Percentiles rank a stretch among this genome's conserved stretches.
These are phyloP conservation scores for Gibbula magus DNA, from an alignment of 2,888 invertebrate species.

Conservation along the genomic window DNA sequence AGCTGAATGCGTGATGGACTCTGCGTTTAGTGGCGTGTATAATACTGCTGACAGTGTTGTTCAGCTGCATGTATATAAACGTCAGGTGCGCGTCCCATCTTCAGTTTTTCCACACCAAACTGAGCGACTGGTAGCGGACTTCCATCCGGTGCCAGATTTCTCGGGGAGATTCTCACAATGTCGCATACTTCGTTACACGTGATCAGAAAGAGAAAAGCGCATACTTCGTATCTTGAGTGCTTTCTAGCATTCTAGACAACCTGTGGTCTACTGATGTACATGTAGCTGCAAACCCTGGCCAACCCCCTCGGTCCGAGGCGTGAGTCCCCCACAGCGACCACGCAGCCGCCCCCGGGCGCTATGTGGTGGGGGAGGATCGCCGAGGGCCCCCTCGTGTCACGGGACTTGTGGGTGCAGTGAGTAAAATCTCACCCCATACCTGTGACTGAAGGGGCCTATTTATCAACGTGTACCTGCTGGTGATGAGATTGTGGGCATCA, in stretches of 20 bases:
- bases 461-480: too few species aligned
- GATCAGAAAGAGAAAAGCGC: neutral
- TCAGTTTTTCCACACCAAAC: neutral
- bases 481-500: too few species aligned
- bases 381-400: constrained; percentile 12
- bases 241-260: neutral
- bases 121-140: neutral
- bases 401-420: neutral
- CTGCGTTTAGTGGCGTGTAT: too few species aligned
- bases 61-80: neutral
- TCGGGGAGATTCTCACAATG: neutral
- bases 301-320: constrained; percentile 3
- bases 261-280: too few species aligned
- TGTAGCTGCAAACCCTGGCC: neutral
- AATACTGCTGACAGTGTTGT: neutral
- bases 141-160: neutral
- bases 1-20: too few species aligned
- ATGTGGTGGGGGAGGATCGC: neutral
- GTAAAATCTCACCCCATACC: neutral
- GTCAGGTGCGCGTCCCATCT: neutral
- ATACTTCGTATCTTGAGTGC: neutral
- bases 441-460: neutral
- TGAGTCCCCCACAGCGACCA: neutral
- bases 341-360: neutral
- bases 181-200: neutral